Conservation (phyloP, 2,888 invertebrate species). For the Drosophila merina region DNA sequence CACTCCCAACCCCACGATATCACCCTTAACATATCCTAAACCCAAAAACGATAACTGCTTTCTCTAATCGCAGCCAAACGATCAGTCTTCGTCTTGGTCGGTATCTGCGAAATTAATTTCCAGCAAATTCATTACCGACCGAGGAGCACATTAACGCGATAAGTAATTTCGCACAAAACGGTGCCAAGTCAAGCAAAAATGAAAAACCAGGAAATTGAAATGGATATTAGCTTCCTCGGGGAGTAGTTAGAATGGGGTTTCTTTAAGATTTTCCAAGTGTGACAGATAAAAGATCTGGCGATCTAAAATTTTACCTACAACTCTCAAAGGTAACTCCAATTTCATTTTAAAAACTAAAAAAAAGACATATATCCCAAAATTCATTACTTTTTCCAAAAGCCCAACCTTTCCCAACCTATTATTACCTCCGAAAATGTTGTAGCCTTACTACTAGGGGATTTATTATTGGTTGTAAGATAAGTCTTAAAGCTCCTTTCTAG, state of each 20-base stretch:
- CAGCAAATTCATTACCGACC: slow-evolving; percentile 71
- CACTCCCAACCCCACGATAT: slow-evolving; percentile 52
- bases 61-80: slow-evolving; percentile 47
- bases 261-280: not conserved
- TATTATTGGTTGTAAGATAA: not conserved
- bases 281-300: not conserved
- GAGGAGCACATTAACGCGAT: slow-evolving; percentile 65
- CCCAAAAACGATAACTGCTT: slow-evolving; percentile 20
- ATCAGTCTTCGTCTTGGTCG: slow-evolving; percentile 37
- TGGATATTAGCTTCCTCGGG: slow-evolving; percentile 48
- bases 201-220: slow-evolving; percentile 65
- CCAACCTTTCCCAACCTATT: not conserved
- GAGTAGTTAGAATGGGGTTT: not conserved
- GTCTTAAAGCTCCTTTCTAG: not conserved
- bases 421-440: not conserved
- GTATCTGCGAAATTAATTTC: slow-evolving; percentile 66
- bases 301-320: not conserved
- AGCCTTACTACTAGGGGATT: not conserved
- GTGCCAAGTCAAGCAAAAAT: slow-evolving; percentile 67
- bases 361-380: no score
- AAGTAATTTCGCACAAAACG: slow-evolving; percentile 67
- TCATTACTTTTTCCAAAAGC: no score
- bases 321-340: not conserved
- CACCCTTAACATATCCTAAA: slow-evolving; percentile 10
- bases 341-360: not conserved